These are phyloP conservation scores for Auanema freiburgensis DNA, from an alignment of 2,888 invertebrate genomes.

Conservation along the genomic window DNA sequence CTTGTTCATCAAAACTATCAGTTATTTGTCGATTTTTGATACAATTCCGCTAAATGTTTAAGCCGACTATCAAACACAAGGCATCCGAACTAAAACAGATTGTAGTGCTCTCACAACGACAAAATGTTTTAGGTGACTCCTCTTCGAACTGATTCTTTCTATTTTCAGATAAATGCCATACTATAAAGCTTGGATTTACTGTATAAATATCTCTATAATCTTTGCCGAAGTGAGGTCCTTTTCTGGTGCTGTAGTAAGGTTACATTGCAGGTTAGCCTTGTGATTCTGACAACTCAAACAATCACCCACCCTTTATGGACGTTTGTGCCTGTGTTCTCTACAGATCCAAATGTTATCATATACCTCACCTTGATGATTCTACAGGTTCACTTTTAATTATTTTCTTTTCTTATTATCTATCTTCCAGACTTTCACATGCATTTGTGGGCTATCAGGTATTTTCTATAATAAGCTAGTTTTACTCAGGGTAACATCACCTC, in stretches of 20 bases:
- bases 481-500: slow-evolving; percentile 5
- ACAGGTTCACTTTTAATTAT: slow-evolving; percentile 4
- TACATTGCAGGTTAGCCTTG: slow-evolving; percentile 7
- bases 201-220: slow-evolving; percentile 14
- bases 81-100: no score
- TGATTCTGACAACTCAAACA: neutral
- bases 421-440: slow-evolving; percentile 13
- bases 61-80: no score
- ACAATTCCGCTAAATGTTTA: no score
- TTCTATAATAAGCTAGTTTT: neutral
- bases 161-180: no score
- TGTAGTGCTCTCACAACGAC: no score
- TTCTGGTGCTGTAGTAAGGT: neutral
- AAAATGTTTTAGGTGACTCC: no score
- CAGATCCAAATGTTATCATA: neutral
- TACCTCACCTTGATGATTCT: neutral
- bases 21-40: no score
- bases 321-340: slow-evolving; percentile 12
- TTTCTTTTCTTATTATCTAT: neutral
- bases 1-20: no score
- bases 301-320: slow-evolving; percentile 10
- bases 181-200: slow-evolving; percentile 21
- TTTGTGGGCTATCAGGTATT: slow-evolving; percentile 12
- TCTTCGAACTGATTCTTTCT: no score
- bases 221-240: slow-evolving; percentile 3